phyloP scores from a whole-genome alignment of 2,888 invertebrate genomes.

The Clanis bilineata region DNA sequence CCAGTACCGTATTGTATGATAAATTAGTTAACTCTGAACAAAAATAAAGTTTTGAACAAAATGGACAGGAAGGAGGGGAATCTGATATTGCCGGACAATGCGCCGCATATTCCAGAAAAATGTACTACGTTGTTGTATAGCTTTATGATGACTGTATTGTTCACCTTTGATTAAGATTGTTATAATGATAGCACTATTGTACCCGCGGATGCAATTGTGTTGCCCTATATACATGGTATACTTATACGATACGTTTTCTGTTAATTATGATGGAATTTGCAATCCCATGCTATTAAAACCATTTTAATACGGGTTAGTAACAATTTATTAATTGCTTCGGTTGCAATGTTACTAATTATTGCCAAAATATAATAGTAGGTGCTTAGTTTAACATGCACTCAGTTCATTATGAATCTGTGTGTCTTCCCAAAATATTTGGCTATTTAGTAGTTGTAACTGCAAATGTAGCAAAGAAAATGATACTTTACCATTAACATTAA shows the following conservation, averaged over 20 bases:
- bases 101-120: not conserved
- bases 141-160: constrained; percentile 11
- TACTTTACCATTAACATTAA: constrained; percentile 70
- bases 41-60: constrained; percentile 15
- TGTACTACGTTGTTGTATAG: not conserved
- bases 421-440: constrained; percentile 57
- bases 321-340: not conserved
- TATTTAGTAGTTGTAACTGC: constrained; percentile 31
- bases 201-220: not conserved
- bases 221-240: not conserved
- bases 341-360: not conserved
- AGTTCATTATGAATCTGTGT: constrained; percentile 73
- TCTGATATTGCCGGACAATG: constrained; percentile 7
- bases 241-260: not conserved
- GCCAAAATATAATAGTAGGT: not conserved
- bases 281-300: not conserved
- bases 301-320: not conserved
- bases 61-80: constrained; percentile 23
- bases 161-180: constrained; percentile 8
- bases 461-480: constrained; percentile 42
- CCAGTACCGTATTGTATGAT: constrained; percentile 15
- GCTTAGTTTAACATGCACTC: constrained; percentile 51
- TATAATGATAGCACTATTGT: constrained; percentile 16
- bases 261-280: not conserved
- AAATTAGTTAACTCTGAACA: constrained; percentile 8